Conservation (phyloP, 2,113 vertebrate species). For the Rostratula benghalensis region DNA sequence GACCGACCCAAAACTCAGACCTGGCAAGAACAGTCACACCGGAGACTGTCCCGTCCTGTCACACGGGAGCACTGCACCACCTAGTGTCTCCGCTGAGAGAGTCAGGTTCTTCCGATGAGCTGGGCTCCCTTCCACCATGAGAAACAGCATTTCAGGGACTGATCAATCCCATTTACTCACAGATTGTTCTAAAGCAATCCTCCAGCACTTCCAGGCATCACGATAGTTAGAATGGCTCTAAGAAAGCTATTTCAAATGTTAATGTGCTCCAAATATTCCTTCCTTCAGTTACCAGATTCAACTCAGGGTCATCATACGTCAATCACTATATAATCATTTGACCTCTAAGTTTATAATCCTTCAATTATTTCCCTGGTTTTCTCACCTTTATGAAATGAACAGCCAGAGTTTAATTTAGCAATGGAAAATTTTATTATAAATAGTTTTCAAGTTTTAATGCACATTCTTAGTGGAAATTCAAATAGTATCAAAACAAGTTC, state of each 20-base stretch:
- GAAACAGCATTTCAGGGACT: neutral
- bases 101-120: neutral
- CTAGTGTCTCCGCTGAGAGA: neutral
- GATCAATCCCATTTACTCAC: accelerated
- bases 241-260: neutral
- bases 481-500: neutral
- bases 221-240: neutral
- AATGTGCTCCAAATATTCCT: neutral
- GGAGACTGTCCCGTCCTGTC: neutral
- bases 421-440: constrained; percentile 36
- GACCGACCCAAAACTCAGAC: neutral
- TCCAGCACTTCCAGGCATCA: neutral
- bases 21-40: neutral
- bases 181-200: neutral
- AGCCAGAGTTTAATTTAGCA: neutral
- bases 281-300: neutral
- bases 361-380: neutral
- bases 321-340: neutral
- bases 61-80: neutral
- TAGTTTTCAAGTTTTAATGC: neutral
- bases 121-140: accelerated
- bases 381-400: neutral
- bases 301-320: neutral
- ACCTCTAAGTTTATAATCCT: neutral
- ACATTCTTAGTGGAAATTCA: neutral